These are phyloP conservation scores for Euura saliciscinereae DNA, from an alignment of 1,140 invertebrate genomes.

Conservation along the genomic window DNA sequence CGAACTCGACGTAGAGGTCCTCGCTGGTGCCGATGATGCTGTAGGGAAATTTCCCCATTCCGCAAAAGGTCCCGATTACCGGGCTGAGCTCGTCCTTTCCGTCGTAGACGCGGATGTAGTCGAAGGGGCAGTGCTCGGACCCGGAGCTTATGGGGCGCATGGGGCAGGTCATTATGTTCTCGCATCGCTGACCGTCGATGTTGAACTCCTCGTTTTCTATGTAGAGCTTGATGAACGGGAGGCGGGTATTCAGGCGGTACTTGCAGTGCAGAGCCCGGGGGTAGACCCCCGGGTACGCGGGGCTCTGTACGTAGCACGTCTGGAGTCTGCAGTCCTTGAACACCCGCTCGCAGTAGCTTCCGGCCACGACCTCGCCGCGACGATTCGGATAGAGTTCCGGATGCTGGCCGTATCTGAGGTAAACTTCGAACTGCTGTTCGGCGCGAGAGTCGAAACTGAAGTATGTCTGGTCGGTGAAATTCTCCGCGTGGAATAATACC, in stretches of 20 bases:
- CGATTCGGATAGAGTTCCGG: constrained; percentile 90
- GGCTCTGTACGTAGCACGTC: constrained; percentile 91
- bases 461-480: constrained; percentile 89
- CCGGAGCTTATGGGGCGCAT: constrained; percentile 88
- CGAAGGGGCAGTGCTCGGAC: constrained; percentile 86
- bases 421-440: constrained; percentile 88
- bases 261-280: constrained; percentile 88
- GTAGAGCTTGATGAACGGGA: constrained; percentile 89
- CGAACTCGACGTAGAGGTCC: constrained; percentile 89
- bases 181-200: constrained; percentile 90
- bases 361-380: constrained; percentile 81
- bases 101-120: constrained; percentile 90
- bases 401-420: constrained; percentile 88
- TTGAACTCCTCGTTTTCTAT: constrained; percentile 94
- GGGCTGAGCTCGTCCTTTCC: constrained; percentile 85
- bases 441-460: constrained; percentile 79
- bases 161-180: constrained; percentile 93
- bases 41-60: constrained; percentile 92
- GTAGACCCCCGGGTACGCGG: constrained; percentile 90
- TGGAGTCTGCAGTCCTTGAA: constrained; percentile 86
- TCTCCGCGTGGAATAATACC: constrained; percentile 88
- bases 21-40: constrained; percentile 91
- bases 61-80: constrained; percentile 90
- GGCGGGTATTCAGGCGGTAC: constrained; percentile 84
- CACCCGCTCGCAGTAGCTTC: constrained; percentile 86